Conservation (phyloP, 1,140 invertebrate genomes). For the Drosophila willistoni region DNA sequence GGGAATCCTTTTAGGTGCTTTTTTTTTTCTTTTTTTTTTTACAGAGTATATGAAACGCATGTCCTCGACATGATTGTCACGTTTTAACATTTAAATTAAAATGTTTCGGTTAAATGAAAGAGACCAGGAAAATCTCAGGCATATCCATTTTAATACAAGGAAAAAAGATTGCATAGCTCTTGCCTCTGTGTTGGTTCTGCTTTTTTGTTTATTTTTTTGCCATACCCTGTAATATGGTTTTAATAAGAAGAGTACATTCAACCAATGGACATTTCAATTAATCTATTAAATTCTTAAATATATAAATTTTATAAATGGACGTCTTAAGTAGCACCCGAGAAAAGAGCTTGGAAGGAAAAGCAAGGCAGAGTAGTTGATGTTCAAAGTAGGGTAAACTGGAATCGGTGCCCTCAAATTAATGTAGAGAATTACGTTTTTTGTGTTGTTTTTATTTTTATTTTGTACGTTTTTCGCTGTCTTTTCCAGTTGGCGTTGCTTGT, state of each 20-base stretch:
- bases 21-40: slow-evolving; percentile 44
- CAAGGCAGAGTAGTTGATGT: too few species aligned
- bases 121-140: slow-evolving; percentile 52
- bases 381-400: not conserved
- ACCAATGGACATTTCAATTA: too few species aligned
- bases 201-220: slow-evolving; percentile 44
- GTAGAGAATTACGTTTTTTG: slow-evolving; percentile 21
- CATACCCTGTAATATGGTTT: not conserved
- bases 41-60: slow-evolving; percentile 65
- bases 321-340: too few species aligned
- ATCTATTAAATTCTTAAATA: too few species aligned
- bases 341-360: too few species aligned
- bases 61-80: slow-evolving; percentile 68
- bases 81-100: slow-evolving; percentile 81
- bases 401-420: not conserved
- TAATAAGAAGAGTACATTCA: not conserved
- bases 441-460: slow-evolving; percentile 31
- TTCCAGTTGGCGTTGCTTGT: slow-evolving; percentile 62
- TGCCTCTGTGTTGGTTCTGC: slow-evolving; percentile 47
- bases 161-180: slow-evolving; percentile 43
- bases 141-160: slow-evolving; percentile 60
- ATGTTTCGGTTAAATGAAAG: slow-evolving; percentile 69
- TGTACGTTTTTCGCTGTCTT: slow-evolving; percentile 64
- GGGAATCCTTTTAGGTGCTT: slow-evolving; percentile 20
- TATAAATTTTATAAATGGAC: too few species aligned